Evolutionary conservation across 2,888 invertebrate genomes (phyloP).

Genomic region (Conus canariensis): DNA sequence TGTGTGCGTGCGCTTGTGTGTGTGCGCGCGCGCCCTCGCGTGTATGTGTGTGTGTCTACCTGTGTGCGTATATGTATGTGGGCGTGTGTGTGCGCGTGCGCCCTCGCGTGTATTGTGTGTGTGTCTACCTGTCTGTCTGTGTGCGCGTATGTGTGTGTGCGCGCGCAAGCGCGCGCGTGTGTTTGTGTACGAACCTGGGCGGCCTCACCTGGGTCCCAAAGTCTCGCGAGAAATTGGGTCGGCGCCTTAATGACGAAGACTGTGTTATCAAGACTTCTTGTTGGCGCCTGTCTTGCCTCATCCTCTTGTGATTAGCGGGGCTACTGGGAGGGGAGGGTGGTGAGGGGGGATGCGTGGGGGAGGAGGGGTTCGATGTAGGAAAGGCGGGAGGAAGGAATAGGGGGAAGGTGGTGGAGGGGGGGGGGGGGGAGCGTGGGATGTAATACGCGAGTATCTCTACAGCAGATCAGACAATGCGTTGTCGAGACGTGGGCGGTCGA

Average conservation of each 20-base stretch:
- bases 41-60: not conserved
- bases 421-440: not conserved
- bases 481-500: not conserved
- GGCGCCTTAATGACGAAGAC: too few relatives aligned
- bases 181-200: too few relatives aligned
- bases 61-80: not conserved
- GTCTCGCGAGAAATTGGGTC: too few relatives aligned
- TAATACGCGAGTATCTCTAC: not conserved
- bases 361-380: not conserved
- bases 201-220: too few relatives aligned
- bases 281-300: too few relatives aligned
- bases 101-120: not conserved
- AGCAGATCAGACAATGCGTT: not conserved
- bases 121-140: not conserved
- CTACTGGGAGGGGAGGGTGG: too few relatives aligned
- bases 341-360: too few relatives aligned
- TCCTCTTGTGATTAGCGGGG: too few relatives aligned
- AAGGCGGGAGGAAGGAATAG: not conserved
- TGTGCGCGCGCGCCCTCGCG: not conserved
- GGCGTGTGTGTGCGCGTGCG: too few relatives aligned
- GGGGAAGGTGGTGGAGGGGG: not conserved
- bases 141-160: too few relatives aligned
- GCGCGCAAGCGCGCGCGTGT: too few relatives aligned
- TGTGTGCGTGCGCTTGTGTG: not conserved
- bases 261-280: too few relatives aligned